Conservation (phyloP, 2,113 vertebrate genomes). For the Alethe diademata region DNA sequence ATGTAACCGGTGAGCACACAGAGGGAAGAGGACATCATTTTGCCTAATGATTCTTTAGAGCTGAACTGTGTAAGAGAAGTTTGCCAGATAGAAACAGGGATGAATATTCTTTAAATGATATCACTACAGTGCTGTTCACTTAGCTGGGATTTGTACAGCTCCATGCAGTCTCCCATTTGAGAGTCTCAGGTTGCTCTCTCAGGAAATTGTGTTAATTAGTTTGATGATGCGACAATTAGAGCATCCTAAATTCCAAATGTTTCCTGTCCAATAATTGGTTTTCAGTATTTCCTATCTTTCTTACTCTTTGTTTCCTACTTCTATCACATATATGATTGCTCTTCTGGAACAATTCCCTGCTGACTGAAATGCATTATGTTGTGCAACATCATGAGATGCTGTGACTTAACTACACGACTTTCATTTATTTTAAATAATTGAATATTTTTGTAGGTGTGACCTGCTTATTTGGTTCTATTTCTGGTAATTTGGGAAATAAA, state of each 20-base stretch:
- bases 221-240: neutral
- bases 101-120: neutral
- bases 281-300: neutral
- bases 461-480: neutral
- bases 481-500: neutral
- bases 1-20: neutral
- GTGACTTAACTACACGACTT: neutral
- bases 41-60: neutral
- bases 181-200: neutral
- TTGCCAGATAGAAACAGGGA: neutral
- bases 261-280: neutral
- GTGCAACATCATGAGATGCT: neutral
- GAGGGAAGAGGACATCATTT: neutral
- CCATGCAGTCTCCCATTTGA: neutral
- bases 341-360: neutral
- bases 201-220: neutral
- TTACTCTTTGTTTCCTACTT: neutral
- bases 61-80: neutral
- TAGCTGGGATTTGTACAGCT: neutral
- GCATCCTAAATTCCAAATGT: neutral
- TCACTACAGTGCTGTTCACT: neutral
- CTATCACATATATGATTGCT: neutral
- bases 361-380: neutral
- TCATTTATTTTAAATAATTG: neutral
- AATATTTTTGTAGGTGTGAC: neutral